Evolutionary conservation across 2,797 vertebrate genomes (phyloP).

Genomic region (Lophius americanus): DNA sequence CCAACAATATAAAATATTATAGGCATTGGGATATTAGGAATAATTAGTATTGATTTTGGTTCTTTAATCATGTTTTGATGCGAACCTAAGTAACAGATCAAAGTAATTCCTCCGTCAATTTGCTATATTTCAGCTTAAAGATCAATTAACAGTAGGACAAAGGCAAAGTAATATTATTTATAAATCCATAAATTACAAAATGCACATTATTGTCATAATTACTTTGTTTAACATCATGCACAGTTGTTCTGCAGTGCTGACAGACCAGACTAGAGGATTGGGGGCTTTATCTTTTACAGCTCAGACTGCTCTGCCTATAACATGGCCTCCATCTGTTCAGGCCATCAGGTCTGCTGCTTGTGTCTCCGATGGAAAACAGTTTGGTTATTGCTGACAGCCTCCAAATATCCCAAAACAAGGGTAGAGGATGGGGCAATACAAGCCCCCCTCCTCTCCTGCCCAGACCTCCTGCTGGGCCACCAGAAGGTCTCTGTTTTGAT

Average conservation of each 20-base stretch:
- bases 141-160: too few species aligned
- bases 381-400: slow-evolving; percentile 48
- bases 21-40: too few species aligned
- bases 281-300: slow-evolving; percentile 34
- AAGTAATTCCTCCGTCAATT: too few species aligned
- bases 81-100: too few species aligned
- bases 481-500: slow-evolving; percentile 81
- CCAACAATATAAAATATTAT: too few species aligned
- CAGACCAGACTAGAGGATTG: slow-evolving; percentile 13
- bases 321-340: slow-evolving; percentile 68
- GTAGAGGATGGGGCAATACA: slow-evolving; percentile 20
- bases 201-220: not conserved
- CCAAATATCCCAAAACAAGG: slow-evolving; percentile 51
- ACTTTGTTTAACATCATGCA: not conserved
- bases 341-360: slow-evolving; percentile 52
- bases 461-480: slow-evolving; percentile 64
- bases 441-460: slow-evolving; percentile 3
- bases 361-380: slow-evolving; percentile 55
- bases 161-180: not conserved
- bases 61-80: too few species aligned
- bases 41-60: too few species aligned
- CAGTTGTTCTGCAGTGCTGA: slow-evolving; percentile 28
- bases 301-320: slow-evolving; percentile 10
- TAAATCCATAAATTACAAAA: not conserved
- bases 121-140: too few species aligned